Evolutionary conservation across 2,113 vertebrate species (phyloP).

Genomic region (Eptesicus fuscus): DNA sequence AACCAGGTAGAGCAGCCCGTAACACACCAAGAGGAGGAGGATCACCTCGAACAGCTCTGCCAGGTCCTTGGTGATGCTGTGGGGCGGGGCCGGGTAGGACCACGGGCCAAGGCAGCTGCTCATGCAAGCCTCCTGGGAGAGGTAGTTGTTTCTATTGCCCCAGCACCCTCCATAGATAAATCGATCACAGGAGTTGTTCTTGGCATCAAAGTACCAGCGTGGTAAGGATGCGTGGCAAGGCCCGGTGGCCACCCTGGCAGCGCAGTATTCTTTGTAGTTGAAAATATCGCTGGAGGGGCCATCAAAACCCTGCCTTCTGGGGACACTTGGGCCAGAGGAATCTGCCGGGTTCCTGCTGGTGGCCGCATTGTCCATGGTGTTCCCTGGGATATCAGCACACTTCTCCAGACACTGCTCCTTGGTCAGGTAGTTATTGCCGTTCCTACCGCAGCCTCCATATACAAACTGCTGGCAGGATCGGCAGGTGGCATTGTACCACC

Average conservation of each 20-base stretch:
- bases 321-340: not conserved
- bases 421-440: not conserved
- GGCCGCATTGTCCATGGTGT: not conserved
- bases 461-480: not conserved
- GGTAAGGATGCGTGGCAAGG: constrained; percentile 82
- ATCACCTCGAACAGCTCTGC: constrained; percentile 60
- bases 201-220: constrained; percentile 79
- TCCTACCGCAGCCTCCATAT: not conserved
- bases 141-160: constrained; percentile 88
- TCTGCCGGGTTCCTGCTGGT: not conserved
- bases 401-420: not conserved
- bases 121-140: constrained; percentile 77
- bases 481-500: not conserved
- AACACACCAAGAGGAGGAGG: constrained; percentile 62
- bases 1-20: constrained; percentile 63
- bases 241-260: constrained; percentile 54
- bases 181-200: constrained; percentile 69
- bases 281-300: constrained; percentile 6
- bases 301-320: constrained; percentile 29
- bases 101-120: constrained; percentile 45
- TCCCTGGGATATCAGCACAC: not conserved
- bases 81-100: not conserved
- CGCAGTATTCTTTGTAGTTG: constrained; percentile 73
- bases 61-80: constrained; percentile 1
- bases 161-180: constrained; percentile 88